Percentiles rank a stretch among this genome's conserved stretches.
Evolutionary conservation across 2,888 invertebrate species (phyloP).

Genomic region (Lasioglossum calceatum): DNA sequence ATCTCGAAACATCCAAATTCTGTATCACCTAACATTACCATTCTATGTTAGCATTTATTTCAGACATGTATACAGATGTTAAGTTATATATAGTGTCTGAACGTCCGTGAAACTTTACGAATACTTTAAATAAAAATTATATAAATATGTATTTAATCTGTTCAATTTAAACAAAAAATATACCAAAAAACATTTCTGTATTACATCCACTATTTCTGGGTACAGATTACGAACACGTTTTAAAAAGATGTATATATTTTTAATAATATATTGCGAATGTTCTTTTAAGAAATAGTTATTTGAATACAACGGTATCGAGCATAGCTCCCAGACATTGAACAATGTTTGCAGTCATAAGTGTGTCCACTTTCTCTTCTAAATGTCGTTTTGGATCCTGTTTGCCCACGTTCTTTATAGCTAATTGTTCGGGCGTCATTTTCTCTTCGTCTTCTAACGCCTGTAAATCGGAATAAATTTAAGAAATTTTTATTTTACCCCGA

Average conservation of each 20-base stretch:
- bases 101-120: slow-evolving; percentile 33
- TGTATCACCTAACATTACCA: slow-evolving; percentile 18
- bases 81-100: slow-evolving; percentile 37
- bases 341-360: slow-evolving; percentile 98
- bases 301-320: slow-evolving; percentile 96
- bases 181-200: slow-evolving; percentile 10
- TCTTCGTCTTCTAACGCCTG: slow-evolving; percentile 98
- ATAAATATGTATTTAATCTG: slow-evolving; percentile 22
- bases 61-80: slow-evolving; percentile 31
- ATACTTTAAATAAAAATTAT: slow-evolving; percentile 52
- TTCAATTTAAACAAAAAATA: slow-evolving; percentile 12
- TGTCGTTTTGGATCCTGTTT: slow-evolving; percentile 99
- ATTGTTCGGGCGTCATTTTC: slow-evolving; percentile 99
- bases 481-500: background rate
- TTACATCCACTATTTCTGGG: slow-evolving; percentile 19
- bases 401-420: slow-evolving; percentile 99
- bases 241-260: slow-evolving; percentile 73
- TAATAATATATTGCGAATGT: slow-evolving; percentile 64
- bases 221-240: slow-evolving; percentile 48
- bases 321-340: slow-evolving; percentile 99
- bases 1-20: slow-evolving; percentile 28
- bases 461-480: background rate
- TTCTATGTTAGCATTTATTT: slow-evolving; percentile 8
- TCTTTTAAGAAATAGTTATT: slow-evolving; percentile 85
- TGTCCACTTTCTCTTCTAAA: slow-evolving; percentile 99